Conservation (phyloP, 2,888 invertebrate genomes). For the Heteromurus nitidus region DNA sequence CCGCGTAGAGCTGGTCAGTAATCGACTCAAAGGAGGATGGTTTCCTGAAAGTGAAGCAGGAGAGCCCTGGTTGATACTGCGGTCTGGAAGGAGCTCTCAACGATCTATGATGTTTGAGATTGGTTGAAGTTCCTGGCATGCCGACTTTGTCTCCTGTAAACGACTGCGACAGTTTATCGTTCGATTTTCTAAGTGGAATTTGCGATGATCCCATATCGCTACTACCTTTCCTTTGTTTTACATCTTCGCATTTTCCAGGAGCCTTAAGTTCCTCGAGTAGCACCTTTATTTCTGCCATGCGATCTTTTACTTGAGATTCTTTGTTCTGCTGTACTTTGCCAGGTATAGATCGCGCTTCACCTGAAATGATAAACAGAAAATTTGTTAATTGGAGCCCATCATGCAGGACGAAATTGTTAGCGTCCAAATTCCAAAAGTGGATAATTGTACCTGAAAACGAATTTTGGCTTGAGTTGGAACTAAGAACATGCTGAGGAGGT, state of each 20-base stretch:
- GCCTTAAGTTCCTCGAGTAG: constrained; percentile 71
- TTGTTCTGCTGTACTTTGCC: constrained; percentile 23
- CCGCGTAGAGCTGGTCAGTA: constrained; percentile 66
- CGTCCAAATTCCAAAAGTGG: too few species aligned
- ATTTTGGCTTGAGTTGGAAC: constrained; percentile 28
- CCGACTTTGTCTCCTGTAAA: constrained; percentile 1
- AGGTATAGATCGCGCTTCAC: too few species aligned
- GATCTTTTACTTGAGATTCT: constrained; percentile 59
- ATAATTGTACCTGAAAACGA: constrained; percentile 34
- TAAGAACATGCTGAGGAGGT: background rate
- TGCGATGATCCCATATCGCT: constrained; percentile 18
- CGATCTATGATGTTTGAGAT: constrained; percentile 71
- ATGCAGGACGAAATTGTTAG: too few species aligned
- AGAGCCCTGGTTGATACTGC: constrained; percentile 70
- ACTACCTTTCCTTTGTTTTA: background rate
- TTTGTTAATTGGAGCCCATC: too few species aligned
- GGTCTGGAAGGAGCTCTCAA: constrained; percentile 70
- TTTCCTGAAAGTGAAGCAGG: constrained; percentile 72
- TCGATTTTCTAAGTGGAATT: constrained; percentile 27
- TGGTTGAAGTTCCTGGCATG: background rate
- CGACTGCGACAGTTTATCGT: constrained; percentile 14
- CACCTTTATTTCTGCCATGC: constrained; percentile 71
- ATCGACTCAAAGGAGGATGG: constrained; percentile 72
- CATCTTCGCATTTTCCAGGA: constrained; percentile 46
- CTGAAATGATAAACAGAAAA: background rate